phyloP scores from a whole-genome alignment of 1,140 invertebrate species.

The Caenorhabditis brenneri region DNA sequence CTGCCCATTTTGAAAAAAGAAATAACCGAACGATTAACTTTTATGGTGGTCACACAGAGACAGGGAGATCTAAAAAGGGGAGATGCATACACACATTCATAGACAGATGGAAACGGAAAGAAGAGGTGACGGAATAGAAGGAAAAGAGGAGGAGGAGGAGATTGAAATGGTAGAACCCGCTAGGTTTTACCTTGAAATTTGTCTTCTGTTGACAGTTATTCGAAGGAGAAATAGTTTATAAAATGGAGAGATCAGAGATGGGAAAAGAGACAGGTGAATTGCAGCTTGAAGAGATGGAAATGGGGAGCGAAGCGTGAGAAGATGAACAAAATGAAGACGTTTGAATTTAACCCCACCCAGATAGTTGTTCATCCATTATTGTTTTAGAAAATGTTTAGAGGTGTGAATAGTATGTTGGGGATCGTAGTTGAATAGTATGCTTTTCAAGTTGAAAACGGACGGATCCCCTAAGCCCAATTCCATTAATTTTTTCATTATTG shows the following conservation, averaged over 20 bases:
- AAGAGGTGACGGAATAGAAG: neutral
- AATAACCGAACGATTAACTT: conserved; percentile 20
- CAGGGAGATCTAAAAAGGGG: neutral
- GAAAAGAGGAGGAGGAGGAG: neutral
- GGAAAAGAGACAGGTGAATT: neutral
- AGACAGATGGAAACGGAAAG: neutral
- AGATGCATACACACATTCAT: conserved; percentile 29
- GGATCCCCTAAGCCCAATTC: no score
- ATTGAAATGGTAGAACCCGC: conserved; percentile 36
- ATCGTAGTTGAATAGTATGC: no score
- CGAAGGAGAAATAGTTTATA: neutral
- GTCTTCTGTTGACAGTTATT: conserved; percentile 40
- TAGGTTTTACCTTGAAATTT: conserved; percentile 36
- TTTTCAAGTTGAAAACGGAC: no score
- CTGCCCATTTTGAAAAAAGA: neutral
- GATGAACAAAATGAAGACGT: neutral
- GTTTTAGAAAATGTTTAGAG: neutral
- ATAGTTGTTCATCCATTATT: neutral
- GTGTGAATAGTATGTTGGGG: neutral
- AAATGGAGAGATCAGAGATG: neutral
- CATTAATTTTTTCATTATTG: no score
- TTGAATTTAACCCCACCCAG: neutral
- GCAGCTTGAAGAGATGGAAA: neutral
- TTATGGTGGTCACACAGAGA: neutral
- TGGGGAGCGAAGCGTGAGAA: neutral